These are phyloP conservation scores for Odobenus rosmarus DNA, from an alignment of 2,113 vertebrate species.

Conservation along the genomic window DNA sequence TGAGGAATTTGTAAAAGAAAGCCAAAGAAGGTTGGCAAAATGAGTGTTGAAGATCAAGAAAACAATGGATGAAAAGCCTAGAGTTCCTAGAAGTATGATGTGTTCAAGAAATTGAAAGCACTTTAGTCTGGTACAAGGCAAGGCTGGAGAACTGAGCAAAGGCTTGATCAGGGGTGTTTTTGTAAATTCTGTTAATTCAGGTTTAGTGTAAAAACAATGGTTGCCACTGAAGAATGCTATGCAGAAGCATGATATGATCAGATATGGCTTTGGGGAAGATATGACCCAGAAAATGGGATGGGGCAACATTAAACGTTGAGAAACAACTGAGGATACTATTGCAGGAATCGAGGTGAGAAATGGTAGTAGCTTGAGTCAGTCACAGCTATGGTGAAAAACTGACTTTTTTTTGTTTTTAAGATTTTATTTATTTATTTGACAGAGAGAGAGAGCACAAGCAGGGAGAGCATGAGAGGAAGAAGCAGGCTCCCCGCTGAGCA, in stretches of 20 bases:
- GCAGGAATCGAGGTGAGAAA: background rate
- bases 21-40: background rate
- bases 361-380: background rate
- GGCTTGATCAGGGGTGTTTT: background rate
- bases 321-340: background rate
- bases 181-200: background rate
- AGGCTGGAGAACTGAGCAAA: background rate
- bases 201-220: background rate
- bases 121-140: background rate
- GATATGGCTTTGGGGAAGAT: background rate
- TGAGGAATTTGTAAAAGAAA: background rate
- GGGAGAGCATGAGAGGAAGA: too few relatives aligned
- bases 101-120: slow-evolving; percentile 18
- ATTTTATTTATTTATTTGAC: too few relatives aligned
- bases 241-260: background rate
- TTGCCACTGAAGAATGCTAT: background rate
- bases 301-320: background rate
- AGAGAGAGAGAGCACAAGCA: too few relatives aligned
- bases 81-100: background rate
- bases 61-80: background rate
- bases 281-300: background rate
- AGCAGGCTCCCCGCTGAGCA: too few relatives aligned
- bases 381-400: background rate
- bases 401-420: too few relatives aligned
- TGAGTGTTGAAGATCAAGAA: background rate